Evolutionary conservation across 2,888 invertebrate species (phyloP), one percentile per base, ranked within the genome.

Genomic region (Mimas tiliae): DNA sequence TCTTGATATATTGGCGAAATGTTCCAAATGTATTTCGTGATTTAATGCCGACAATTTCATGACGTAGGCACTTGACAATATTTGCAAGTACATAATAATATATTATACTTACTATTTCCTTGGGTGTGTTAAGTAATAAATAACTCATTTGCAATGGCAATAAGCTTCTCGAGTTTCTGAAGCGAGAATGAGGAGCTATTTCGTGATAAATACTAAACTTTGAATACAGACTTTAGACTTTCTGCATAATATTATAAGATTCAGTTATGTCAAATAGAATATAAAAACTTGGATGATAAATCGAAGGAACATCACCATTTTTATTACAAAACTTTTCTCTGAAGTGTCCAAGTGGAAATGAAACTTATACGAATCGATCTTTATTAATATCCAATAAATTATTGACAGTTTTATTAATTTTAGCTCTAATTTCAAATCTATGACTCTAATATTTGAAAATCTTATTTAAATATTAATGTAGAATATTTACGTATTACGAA

Each of bases 41-140:
- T 89, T 89, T 89, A 87, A 86, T 79, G 81, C 84, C 82, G 77
- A 84, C 83, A 82, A 84, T 81, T 88, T 88, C 88, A 89, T 84
- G 88, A 86, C 80, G 79, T 76, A 75, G 74, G 72, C 77, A 75
- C 78, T 75, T 79, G 80, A 79, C 81, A 82, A 80, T 86, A 80
- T 86, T 82, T 78, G 80, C 79, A 83, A 87, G 83, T 82, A 83
- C 78, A 78, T n/a, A n/a, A n/a, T n/a, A n/a, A n/a, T n/a, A n/a
- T n/a, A n/a, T n/a, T n/a, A n/a, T 80, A 78, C 76, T 84, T 84
- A 79, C 82, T 75, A 77, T 75, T 73, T 72, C 75, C 69, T 73
- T 67, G 69, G 77, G 73, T 73, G 65, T 70, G 67, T 72, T 69
- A 68, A 66, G 78, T 75, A 76, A 82, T 84, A 84, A 84, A 83